Evolutionary conservation across 2,797 vertebrate genomes (phyloP), one percentile per base, ranked within the genome.

Genomic region (Lateolabrax maculatus): DNA sequence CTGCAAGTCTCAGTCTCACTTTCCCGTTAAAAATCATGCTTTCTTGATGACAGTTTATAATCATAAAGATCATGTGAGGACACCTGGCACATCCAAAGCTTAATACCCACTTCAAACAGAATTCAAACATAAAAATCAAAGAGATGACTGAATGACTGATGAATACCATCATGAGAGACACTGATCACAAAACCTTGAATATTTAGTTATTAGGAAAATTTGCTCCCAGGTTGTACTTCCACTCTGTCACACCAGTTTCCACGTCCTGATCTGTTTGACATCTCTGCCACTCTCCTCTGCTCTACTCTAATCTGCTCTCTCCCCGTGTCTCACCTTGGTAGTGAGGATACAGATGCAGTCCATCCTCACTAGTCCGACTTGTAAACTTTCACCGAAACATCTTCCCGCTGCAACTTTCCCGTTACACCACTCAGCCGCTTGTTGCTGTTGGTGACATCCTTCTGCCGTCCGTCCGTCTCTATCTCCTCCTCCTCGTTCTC

Each of bases 261-360:
- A 9, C 12, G 13, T 31, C 21, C 60, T 65, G 23, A 41, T 75
- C 25, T 61, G 15, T 13, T 9, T n/a, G 18, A 34, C 46, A 12
- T 4, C 13, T 67, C 36, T 37, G 18, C 9, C 3, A 16, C 39
- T 31, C 43, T 13, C 15, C 3, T 58, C 43, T 23, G 11, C 69
- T 9, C 67, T 57, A 6, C 31, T 64, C 29, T 65, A 44, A 43
- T 7, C 29, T 43, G 21, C 41, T 58, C 15, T 55, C 51, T 53
- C 70, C 6, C 21, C 19, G 11, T 44, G 49, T 79, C 95, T 95
- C 92, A 94, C 95, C 95, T 95, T 95, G 56, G 94, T 94, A 77
- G 91, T 94, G 79, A 95, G 93, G 86, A 95, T 95, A 77, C 95
- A 95, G 75, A 95, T 94, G 87, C 95, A 95, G 69, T 95, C 94